Conservation (phyloP, 2,797 vertebrate genomes). For the Gobio occitaniae region DNA sequence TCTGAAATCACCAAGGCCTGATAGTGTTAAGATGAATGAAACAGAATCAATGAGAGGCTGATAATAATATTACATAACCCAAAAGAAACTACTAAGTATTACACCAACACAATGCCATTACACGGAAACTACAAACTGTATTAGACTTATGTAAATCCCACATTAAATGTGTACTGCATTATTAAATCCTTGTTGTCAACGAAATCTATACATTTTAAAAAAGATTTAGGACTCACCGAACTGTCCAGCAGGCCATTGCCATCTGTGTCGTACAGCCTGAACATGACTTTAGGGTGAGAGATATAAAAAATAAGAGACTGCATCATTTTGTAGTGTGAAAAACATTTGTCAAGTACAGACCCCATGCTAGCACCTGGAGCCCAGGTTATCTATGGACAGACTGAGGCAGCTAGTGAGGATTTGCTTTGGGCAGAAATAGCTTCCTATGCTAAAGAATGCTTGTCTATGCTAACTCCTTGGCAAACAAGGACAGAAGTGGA, state of each 20-base stretch:
- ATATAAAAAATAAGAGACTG: constrained; percentile 36
- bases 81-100: background rate
- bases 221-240: constrained; percentile 80
- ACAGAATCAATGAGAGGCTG: constrained; percentile 5
- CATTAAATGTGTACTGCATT: background rate
- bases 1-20: constrained; percentile 7
- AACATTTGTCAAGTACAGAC: constrained; percentile 15
- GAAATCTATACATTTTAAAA: background rate
- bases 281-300: constrained; percentile 86
- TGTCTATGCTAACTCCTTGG: constrained; percentile 20
- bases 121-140: background rate
- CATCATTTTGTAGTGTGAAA: constrained; percentile 24
- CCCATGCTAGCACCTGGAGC: constrained; percentile 25
- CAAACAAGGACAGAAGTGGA: constrained; percentile 33
- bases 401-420: constrained; percentile 58
- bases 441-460: constrained; percentile 53
- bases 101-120: background rate
- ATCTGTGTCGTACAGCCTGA: constrained; percentile 92
- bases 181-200: background rate
- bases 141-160: background rate
- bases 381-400: constrained; percentile 10
- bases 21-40: background rate
- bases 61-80: background rate
- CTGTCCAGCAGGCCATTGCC: constrained; percentile 93
- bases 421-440: constrained; percentile 57